Conservation (phyloP, 2,113 vertebrate species). For the Chloroceryle aenea region DNA sequence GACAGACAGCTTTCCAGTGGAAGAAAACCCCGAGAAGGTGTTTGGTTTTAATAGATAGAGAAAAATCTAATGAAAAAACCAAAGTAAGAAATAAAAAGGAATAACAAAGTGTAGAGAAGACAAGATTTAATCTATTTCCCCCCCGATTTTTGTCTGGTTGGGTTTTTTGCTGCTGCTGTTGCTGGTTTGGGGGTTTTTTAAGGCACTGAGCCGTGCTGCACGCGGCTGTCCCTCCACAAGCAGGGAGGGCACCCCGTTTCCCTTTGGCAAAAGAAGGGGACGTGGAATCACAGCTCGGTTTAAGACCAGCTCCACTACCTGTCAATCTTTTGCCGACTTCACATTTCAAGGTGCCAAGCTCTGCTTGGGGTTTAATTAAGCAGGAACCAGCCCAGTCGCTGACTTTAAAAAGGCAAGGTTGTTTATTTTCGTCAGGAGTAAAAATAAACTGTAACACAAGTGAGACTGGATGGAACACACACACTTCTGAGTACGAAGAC, state of each 20-base stretch:
- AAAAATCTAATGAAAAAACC: neutral
- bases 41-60: accelerated
- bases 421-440: constrained; percentile 56
- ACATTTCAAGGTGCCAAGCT: neutral
- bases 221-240: neutral
- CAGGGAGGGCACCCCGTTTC: neutral
- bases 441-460: constrained; percentile 37
- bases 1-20: neutral
- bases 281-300: neutral
- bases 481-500: neutral
- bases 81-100: neutral
- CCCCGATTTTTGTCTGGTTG: too few relatives aligned
- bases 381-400: neutral
- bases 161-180: neutral
- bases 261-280: neutral
- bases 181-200: neutral
- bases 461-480: constrained; percentile 18
- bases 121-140: neutral
- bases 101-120: neutral
- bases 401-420: constrained; percentile 27
- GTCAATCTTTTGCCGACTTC: neutral
- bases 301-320: neutral
- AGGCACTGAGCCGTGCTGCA: neutral
- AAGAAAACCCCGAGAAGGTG: neutral
- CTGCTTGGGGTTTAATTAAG: neutral